phyloP scores from a whole-genome alignment of 2,888 invertebrate genomes.

The Syrphus vitripennis region DNA sequence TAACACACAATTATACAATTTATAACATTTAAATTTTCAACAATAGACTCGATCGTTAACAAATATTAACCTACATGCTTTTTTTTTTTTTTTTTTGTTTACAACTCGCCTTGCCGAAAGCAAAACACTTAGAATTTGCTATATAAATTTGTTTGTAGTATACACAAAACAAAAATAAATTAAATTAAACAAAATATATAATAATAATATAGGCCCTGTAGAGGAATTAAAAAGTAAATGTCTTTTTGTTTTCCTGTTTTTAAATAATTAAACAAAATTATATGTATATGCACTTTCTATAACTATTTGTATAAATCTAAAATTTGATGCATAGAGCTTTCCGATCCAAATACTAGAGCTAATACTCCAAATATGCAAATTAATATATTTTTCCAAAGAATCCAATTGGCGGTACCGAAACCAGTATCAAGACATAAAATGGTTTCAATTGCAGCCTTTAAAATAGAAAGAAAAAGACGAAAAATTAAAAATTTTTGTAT shows the following conservation, averaged over 20 bases:
- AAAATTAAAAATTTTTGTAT: not conserved
- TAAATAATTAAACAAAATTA: not conserved
- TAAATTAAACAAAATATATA: conserved; percentile 13
- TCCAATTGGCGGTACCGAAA: conserved; percentile 87
- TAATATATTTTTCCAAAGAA: conserved; percentile 89
- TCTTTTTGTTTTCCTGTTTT: conserved; percentile 45
- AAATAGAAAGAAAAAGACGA: conserved; percentile 4
- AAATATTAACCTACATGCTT: not conserved
- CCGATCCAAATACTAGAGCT: conserved; percentile 92
- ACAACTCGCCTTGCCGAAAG: conserved; percentile 36
- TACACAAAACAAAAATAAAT: conserved; percentile 7
- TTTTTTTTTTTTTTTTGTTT: not conserved
- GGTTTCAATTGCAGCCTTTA: conserved; percentile 88
- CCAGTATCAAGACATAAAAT: conserved; percentile 93
- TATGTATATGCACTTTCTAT: conserved; percentile 1
- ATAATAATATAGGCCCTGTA: not conserved
- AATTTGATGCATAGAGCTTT: conserved; percentile 85
- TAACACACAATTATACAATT: not conserved
- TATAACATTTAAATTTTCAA: not conserved
- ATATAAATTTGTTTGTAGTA: conserved; percentile 24
- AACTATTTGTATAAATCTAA: conserved; percentile 76
- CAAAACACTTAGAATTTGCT: conserved; percentile 27
- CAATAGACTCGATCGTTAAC: not conserved
- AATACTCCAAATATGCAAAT: conserved; percentile 89
- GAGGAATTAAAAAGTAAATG: conserved; percentile 42